A percentile compares a stretch with the other conserved stretches of the same genome.
phyloP scores from a whole-genome alignment of 2,113 vertebrate species.

The Girardinichthys multiradiatus region DNA sequence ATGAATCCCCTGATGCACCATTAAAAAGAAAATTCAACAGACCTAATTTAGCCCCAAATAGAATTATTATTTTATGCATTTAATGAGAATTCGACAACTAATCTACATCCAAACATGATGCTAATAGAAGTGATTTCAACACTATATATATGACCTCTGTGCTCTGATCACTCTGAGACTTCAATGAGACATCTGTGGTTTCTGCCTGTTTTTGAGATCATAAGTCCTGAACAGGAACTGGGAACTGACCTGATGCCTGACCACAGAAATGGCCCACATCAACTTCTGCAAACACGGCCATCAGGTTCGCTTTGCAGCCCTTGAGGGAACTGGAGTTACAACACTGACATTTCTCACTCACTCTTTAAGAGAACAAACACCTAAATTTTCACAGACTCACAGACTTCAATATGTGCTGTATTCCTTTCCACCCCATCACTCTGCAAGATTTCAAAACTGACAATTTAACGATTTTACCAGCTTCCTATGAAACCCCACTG shows the following conservation, averaged over 20 bases:
- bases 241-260: constrained; percentile 42
- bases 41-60: too few relatives aligned
- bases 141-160: constrained; percentile 29
- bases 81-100: neutral
- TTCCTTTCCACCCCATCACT: constrained; percentile 80
- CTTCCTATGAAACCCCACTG: constrained; percentile 81
- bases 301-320: constrained; percentile 65
- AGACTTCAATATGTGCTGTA: constrained; percentile 63
- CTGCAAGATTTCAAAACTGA: constrained; percentile 82
- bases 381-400: constrained; percentile 53
- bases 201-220: constrained; percentile 59
- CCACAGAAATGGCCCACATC: constrained; percentile 61
- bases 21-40: neutral
- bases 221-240: constrained; percentile 14
- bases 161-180: constrained; percentile 38
- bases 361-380: constrained; percentile 64
- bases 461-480: constrained; percentile 89
- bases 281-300: constrained; percentile 65
- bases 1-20: neutral
- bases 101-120: neutral
- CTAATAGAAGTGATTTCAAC: neutral
- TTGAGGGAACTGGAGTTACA: constrained; percentile 67
- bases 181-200: constrained; percentile 18
- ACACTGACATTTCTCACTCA: constrained; percentile 56
- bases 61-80: neutral